A percentile compares a stretch with the other conserved stretches of the same genome.
These are phyloP conservation scores for Delphinus delphis DNA, from an alignment of 2,113 vertebrate genomes.

Conservation along the genomic window DNA sequence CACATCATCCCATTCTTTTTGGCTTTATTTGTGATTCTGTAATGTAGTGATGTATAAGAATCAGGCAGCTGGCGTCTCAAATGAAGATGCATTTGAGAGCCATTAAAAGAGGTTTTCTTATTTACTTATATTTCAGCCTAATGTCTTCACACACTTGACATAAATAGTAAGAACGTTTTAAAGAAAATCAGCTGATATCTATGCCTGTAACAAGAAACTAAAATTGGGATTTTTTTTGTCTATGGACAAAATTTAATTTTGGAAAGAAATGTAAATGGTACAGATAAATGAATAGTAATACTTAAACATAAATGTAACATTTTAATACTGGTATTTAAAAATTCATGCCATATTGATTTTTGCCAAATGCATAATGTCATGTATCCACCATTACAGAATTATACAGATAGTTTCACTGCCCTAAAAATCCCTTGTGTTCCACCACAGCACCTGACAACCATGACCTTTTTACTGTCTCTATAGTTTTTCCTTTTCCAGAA, in stretches of 20 bases:
- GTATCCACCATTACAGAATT: not conserved
- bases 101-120: not conserved
- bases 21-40: not conserved
- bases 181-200: slow-evolving; percentile 22
- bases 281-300: not conserved
- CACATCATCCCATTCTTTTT: not conserved
- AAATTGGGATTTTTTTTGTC: slow-evolving; percentile 14
- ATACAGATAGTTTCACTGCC: not conserved
- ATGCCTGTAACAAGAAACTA: slow-evolving; percentile 3
- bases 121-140: slow-evolving; percentile 34
- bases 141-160: not conserved
- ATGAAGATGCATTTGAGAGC: not conserved
- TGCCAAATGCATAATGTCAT: not conserved
- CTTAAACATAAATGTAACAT: not conserved
- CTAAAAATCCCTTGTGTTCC: not conserved
- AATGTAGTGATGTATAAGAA: not conserved
- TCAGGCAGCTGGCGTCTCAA: not conserved
- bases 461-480: not conserved
- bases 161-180: slow-evolving; percentile 16
- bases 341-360: not conserved
- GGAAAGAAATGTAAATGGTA: not conserved
- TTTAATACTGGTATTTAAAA: slow-evolving; percentile 48
- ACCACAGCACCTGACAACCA: not conserved
- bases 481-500: not conserved
- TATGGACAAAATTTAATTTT: slow-evolving; percentile 34